phyloP scores from a whole-genome alignment of 2,888 invertebrate species.

The Microctonus hyperodae region DNA sequence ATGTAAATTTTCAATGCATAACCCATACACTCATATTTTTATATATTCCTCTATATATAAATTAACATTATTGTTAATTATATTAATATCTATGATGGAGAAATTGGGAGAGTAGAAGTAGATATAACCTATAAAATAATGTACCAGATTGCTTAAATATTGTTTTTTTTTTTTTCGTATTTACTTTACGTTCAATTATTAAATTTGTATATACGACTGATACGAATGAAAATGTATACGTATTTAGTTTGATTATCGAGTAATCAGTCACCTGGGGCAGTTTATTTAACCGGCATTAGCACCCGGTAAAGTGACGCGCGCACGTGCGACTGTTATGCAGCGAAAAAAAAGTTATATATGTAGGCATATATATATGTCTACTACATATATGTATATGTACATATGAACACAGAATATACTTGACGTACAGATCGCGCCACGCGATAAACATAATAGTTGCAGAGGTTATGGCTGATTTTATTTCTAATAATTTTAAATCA shows the following conservation, averaged over 20 bases:
- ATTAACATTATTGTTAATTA: too few relatives aligned
- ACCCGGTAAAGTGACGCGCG: conserved; percentile 14
- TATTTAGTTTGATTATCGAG: conserved; percentile 1
- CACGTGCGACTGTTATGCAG: conserved; percentile 10
- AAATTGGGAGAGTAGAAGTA: not conserved
- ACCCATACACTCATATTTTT: too few relatives aligned
- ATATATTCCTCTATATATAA: too few relatives aligned
- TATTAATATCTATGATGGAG: too few relatives aligned
- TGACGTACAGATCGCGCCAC: conserved; percentile 21
- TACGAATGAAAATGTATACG: too few relatives aligned
- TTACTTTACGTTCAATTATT: conserved; percentile 2
- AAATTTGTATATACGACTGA: too few relatives aligned
- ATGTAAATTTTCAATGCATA: too few relatives aligned
- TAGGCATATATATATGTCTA: too few relatives aligned
- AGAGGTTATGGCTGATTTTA: too few relatives aligned
- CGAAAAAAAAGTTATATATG: conserved; percentile 1
- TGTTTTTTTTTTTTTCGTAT: not conserved
- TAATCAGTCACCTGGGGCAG: not conserved
- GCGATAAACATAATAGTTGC: conserved; percentile 20
- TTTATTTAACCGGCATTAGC: not conserved
- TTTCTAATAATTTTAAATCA: conserved; percentile 28
- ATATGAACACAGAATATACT: not conserved
- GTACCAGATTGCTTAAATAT: too few relatives aligned
- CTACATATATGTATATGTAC: too few relatives aligned
- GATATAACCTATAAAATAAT: not conserved